Conservation (phyloP, 2,797 vertebrate genomes). For the Potorous gilbertii region DNA sequence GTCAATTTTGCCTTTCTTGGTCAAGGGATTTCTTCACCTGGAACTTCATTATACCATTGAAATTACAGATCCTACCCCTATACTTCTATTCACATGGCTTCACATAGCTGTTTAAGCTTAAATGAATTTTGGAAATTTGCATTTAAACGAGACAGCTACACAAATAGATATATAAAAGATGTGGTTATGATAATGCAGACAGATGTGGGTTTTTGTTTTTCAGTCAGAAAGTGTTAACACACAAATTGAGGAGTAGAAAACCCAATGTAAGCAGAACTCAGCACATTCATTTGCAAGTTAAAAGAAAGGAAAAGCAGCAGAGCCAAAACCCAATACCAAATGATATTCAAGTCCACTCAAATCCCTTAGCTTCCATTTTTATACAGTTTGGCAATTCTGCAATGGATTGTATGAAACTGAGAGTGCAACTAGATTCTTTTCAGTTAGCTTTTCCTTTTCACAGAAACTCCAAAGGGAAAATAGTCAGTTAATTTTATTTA, state of each 20-base stretch:
- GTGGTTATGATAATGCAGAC: background rate
- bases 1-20: background rate
- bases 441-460: background rate
- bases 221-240: slow-evolving; percentile 14
- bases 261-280: background rate
- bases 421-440: background rate
- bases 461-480: slow-evolving; percentile 17
- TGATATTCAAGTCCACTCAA: background rate
- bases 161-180: background rate
- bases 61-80: background rate
- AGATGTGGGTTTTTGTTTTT: slow-evolving; percentile 10
- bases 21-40: background rate
- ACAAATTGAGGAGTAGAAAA: slow-evolving; percentile 7
- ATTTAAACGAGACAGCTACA: background rate
- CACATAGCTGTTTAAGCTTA: background rate
- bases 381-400: background rate
- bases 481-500: background rate
- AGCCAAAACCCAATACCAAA: background rate
- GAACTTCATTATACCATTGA: background rate
- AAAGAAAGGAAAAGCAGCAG: slow-evolving; percentile 4
- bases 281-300: background rate
- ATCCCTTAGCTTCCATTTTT: slow-evolving; percentile 1
- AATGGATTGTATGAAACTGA: no score
- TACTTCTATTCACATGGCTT: background rate
- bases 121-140: background rate